Evolutionary conservation across 2,888 invertebrate genomes (phyloP), one percentile per base, ranked within the genome.

Genomic region (Marronus borbonicus): DNA sequence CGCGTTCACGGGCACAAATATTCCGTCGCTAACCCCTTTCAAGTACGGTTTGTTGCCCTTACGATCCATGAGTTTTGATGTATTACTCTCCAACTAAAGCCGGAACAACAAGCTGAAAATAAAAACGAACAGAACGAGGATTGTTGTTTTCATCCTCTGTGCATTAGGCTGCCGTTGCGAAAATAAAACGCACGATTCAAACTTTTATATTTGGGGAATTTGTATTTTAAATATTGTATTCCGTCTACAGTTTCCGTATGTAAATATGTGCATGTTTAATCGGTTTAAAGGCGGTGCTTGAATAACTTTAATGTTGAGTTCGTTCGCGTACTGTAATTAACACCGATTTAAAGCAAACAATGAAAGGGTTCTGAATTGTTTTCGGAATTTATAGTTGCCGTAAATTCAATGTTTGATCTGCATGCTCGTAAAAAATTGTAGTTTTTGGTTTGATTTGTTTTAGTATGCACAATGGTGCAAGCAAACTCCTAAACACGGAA

Each of bases 21-120:
- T 60, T 28, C 10, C 60, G 60, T 39, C n/a, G 60, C 60, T 74
- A 60, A 62, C 72, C 72, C 39, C 60, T 44, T 60, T 74, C 60
- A 44, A 72, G 58, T 44, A 74, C 60, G 72, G 72, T 74, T 74
- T 74, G 72, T 74, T 74, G 36, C 58, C 62, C 39, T 10, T 31
- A 74, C 72, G 62, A 74, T 17, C 55, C 60, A 49, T 60, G 58
- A 44, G 28, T 74, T 74, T 74, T 74, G 72, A 74, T 60, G 60
- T 24, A 74, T 74, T 62, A 60, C 60, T 74, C 72, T 49, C 60
- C n/a, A 60, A 74, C 72, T 74, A 74, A 74, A 49, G 55, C 72
- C 24, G 60, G 14, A 74, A 74, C 58, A 58, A 39, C 58, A n/a
- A n/a, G 36, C 39, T 2, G 20, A 60, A 44, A 60, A 74, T 44